A percentile compares a stretch with the other conserved stretches of the same genome.
phyloP scores from a whole-genome alignment of 1,140 invertebrate species.

The Neoseiulus cucumeris region DNA sequence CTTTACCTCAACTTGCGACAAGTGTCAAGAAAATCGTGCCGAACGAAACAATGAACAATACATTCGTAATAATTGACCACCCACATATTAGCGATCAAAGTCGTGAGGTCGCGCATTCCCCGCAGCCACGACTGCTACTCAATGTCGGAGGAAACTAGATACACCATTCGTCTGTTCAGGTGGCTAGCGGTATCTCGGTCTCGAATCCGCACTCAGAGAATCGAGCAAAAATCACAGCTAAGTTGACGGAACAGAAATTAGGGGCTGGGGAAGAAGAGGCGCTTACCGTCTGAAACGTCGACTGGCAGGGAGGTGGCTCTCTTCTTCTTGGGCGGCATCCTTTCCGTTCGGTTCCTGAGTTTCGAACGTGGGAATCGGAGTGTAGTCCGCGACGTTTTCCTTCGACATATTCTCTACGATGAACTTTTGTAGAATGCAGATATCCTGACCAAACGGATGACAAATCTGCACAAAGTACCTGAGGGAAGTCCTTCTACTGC shows the following conservation, averaged over 20 bases:
- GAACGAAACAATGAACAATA: too few relatives aligned
- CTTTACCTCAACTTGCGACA: too few relatives aligned
- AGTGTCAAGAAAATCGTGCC: too few relatives aligned
- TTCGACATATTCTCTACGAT: neutral
- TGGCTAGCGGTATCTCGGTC: neutral
- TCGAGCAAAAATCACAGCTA: neutral
- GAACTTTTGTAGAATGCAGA: neutral
- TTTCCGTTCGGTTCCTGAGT: neutral
- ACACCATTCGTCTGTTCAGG: neutral
- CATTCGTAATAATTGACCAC: too few relatives aligned
- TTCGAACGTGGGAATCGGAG: slow-evolving; percentile 1
- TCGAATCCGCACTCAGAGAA: neutral
- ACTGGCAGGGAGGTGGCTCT: neutral
- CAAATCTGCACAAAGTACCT: neutral
- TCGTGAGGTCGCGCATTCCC: too few relatives aligned
- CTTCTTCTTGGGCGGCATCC: neutral
- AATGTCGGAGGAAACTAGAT: too few relatives aligned
- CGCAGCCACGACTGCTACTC: too few relatives aligned
- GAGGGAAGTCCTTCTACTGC: neutral
- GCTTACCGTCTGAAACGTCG: neutral
- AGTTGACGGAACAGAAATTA: neutral
- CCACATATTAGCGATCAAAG: too few relatives aligned
- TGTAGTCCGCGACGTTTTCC: slow-evolving; percentile 9
- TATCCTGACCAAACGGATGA: neutral
- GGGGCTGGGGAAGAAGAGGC: neutral